These are phyloP conservation scores for Meteorus colon DNA, from an alignment of 2,888 invertebrate species.

Conservation along the genomic window DNA sequence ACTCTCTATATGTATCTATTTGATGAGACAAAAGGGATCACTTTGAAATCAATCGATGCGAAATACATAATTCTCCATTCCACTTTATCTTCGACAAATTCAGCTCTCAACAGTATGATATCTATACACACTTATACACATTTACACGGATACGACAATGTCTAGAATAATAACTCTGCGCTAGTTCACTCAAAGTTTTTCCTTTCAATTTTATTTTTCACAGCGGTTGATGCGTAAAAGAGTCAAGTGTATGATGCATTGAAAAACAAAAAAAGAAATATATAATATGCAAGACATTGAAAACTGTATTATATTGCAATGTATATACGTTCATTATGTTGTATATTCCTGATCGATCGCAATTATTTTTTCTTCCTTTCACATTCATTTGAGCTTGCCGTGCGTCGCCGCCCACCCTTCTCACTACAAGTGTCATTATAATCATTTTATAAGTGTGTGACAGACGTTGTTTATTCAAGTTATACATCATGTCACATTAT, in stretches of 20 bases:
- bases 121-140: neutral
- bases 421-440: slow-evolving; percentile 1
- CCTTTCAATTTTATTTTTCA: slow-evolving; percentile 30
- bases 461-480: neutral
- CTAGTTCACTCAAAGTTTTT: slow-evolving; percentile 22
- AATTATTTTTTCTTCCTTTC: slow-evolving; percentile 39
- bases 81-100: slow-evolving; percentile 33
- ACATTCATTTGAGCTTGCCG: neutral
- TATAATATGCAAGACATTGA: slow-evolving; percentile 3
- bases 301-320: neutral
- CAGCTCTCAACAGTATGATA: neutral
- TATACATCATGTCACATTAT: neutral
- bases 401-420: neutral
- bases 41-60: slow-evolving; percentile 42
- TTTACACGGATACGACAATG: neutral
- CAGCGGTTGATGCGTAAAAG: slow-evolving; percentile 21
- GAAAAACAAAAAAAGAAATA: slow-evolving; percentile 34
- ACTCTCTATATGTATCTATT: neutral
- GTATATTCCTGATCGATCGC: slow-evolving; percentile 40
- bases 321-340: slow-evolving; percentile 14
- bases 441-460: neutral
- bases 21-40: slow-evolving; percentile 4
- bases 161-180: slow-evolving; percentile 22
- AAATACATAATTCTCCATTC: slow-evolving; percentile 31
- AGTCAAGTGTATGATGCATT: slow-evolving; percentile 29